Percentiles rank a stretch among this genome's conserved stretches.
Conservation (phyloP, 2,888 invertebrate species). For the Mechanitis mazaeus region DNA sequence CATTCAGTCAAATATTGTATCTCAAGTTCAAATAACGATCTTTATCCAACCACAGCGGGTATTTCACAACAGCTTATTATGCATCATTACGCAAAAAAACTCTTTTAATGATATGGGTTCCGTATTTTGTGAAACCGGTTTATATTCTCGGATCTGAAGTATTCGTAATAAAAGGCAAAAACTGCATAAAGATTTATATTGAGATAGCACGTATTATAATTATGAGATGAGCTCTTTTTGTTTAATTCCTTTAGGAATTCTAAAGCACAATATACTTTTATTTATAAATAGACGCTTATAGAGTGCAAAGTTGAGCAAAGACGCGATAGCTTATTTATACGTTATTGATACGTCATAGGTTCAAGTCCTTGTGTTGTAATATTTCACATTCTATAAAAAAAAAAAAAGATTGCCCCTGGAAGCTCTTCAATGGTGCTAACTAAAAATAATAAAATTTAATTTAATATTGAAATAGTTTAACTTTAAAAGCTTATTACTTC, state of each 20-base stretch:
- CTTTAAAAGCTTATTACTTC: no score
- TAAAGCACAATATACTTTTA: not conserved
- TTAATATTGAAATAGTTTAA: no score
- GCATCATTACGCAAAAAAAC: slow-evolving; percentile 6
- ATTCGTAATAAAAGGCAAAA: slow-evolving; percentile 2
- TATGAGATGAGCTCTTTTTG: slow-evolving; percentile 3
- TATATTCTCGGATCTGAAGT: slow-evolving; percentile 1
- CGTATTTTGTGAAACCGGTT: slow-evolving; percentile 7
- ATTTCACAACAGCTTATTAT: slow-evolving; percentile 7
- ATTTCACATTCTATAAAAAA: no score
- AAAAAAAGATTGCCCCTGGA: no score
- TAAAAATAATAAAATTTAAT: no score
- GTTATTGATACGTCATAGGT: no score
- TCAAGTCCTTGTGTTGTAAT: no score
- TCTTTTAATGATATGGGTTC: slow-evolving; percentile 5
- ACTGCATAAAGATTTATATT: slow-evolving; percentile 2
- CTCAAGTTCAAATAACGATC: not conserved
- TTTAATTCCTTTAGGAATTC: not conserved
- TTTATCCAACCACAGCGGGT: slow-evolving; percentile 1
- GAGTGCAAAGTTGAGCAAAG: no score
- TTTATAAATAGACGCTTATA: no score
- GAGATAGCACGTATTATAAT: slow-evolving; percentile 5
- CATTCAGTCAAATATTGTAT: not conserved
- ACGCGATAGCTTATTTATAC: no score
- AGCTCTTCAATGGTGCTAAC: no score